Conservation (phyloP, 1,140 invertebrate genomes). For the Tetranychus urticae region DNA sequence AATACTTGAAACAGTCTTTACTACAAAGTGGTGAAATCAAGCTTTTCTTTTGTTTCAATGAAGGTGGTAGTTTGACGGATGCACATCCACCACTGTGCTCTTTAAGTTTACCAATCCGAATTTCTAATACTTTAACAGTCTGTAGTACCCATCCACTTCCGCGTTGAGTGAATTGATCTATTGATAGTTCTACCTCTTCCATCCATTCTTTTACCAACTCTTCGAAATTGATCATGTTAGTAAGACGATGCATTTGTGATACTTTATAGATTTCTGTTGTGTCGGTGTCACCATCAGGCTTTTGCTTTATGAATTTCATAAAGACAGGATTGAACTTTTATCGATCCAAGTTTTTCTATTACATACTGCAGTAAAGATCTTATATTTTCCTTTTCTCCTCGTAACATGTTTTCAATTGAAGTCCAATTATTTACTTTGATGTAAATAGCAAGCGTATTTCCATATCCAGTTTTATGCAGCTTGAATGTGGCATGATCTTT, state of each 20-base stretch:
- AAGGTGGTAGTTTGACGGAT: neutral
- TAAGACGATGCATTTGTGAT: neutral
- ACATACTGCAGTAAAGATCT: too few species aligned
- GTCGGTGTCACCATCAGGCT: neutral
- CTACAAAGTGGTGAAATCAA: neutral
- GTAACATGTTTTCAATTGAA: too few species aligned
- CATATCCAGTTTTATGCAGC: too few species aligned
- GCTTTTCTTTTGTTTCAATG: neutral
- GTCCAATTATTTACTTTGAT: too few species aligned
- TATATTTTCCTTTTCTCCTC: too few species aligned
- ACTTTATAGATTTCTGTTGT: neutral
- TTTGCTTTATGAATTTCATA: neutral
- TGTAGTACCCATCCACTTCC: neutral
- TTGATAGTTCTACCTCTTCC: neutral
- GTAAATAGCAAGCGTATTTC: too few species aligned
- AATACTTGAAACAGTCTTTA: neutral
- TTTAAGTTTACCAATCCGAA: neutral
- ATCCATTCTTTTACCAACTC: neutral
- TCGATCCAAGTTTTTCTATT: too few species aligned
- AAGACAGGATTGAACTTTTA: too few species aligned
- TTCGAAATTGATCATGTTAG: neutral
- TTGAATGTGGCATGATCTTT: too few species aligned
- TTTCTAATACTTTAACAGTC: neutral
- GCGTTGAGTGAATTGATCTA: neutral
- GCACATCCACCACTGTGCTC: neutral